A percentile compares a stretch with the other conserved stretches of the same genome.
phyloP scores from a whole-genome alignment of 2,888 invertebrate genomes.

The Pseudoips prasinana region DNA sequence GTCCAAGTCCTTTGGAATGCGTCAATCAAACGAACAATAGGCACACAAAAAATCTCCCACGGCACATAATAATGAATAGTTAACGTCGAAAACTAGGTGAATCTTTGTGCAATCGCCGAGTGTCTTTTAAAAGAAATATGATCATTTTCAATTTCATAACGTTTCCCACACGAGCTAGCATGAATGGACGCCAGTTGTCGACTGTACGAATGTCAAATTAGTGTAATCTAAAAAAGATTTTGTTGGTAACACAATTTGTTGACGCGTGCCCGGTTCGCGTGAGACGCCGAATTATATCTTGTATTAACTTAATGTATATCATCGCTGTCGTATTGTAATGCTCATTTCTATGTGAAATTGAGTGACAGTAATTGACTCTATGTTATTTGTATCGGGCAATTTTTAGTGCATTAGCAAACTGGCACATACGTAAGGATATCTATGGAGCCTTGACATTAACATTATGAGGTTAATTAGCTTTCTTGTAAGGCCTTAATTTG shows the following conservation, averaged over 20 bases:
- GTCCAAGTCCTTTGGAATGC: slow-evolving; percentile 68
- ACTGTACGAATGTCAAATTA: slow-evolving; percentile 64
- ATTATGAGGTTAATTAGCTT: slow-evolving; percentile 1
- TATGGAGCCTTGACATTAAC: slow-evolving; percentile 6
- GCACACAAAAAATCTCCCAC: slow-evolving; percentile 72
- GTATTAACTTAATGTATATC: slow-evolving; percentile 52
- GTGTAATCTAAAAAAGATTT: slow-evolving; percentile 78
- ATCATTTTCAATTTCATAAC: slow-evolving; percentile 81
- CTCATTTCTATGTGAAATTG: slow-evolving; percentile 28
- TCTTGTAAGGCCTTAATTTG: slow-evolving; percentile 15
- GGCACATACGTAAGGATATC: slow-evolving; percentile 12
- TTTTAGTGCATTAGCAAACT: slow-evolving; percentile 25
- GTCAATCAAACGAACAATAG: slow-evolving; percentile 74
- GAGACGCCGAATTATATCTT: slow-evolving; percentile 53
- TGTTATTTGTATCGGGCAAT: slow-evolving; percentile 26
- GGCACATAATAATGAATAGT: slow-evolving; percentile 79
- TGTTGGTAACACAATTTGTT: slow-evolving; percentile 47
- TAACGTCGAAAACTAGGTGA: slow-evolving; percentile 81
- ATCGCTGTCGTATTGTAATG: slow-evolving; percentile 29
- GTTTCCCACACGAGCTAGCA: slow-evolving; percentile 70
- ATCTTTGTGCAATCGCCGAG: slow-evolving; percentile 78
- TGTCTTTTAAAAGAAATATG: slow-evolving; percentile 81
- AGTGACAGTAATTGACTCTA: slow-evolving; percentile 25
- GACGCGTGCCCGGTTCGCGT: slow-evolving; percentile 54
- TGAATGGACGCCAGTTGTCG: slow-evolving; percentile 62